A percentile compares a stretch with the other conserved stretches of the same genome.
phyloP scores from a whole-genome alignment of 2,888 invertebrate species.

The Cepaea hortensis region DNA sequence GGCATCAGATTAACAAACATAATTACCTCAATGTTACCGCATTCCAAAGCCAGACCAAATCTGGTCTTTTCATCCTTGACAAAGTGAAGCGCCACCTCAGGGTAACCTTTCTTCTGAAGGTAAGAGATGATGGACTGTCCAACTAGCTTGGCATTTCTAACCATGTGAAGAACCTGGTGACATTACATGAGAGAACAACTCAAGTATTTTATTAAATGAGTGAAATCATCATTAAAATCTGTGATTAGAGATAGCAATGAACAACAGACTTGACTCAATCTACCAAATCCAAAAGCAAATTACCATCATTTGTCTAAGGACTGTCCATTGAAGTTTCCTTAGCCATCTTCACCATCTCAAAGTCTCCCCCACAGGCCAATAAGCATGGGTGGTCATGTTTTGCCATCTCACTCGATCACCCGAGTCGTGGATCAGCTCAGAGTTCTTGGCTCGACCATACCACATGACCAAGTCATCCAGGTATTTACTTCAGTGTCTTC shows the following conservation, averaged over 20 bases:
- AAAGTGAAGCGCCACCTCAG: constrained; percentile 98
- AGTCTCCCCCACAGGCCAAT: no score
- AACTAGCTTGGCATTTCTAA: constrained; percentile 94
- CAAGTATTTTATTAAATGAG: neutral
- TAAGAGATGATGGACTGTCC: constrained; percentile 99
- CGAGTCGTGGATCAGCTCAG: no score
- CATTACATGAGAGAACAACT: neutral
- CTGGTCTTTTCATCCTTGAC: constrained; percentile 98
- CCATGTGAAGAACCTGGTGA: constrained; percentile 85
- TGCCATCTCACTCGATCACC: no score
- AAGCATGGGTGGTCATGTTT: no score
- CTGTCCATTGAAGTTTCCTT: no score
- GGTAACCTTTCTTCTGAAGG: constrained; percentile 98
- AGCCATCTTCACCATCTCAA: no score
- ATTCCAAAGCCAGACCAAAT: constrained; percentile 95
- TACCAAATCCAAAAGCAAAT: neutral
- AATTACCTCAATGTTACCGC: constrained; percentile 95
- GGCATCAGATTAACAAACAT: neutral
- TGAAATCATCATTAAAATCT: neutral
- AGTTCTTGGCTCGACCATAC: no score
- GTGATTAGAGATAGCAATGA: neutral
- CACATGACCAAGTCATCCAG: no score
- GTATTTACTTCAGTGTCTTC: no score
- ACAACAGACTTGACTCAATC: neutral
- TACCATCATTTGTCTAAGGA: neutral